phyloP scores from a whole-genome alignment of 1,140 invertebrate genomes.

The Camponotus vicinus region DNA sequence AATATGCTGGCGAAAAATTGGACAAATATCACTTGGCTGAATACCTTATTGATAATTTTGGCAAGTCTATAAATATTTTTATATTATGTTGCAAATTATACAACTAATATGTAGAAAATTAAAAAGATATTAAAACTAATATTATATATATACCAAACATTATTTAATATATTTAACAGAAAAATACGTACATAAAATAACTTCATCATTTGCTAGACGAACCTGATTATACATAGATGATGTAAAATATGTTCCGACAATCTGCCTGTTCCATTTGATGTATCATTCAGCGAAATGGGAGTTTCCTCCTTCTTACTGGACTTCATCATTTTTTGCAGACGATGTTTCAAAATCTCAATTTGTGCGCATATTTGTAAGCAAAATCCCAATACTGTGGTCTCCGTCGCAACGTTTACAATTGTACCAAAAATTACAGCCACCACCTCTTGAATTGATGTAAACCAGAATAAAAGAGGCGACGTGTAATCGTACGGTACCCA shows the following conservation, averaged over 20 bases:
- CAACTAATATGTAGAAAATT: background rate
- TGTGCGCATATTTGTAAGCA: conserved; percentile 48
- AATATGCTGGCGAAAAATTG: conserved; percentile 42
- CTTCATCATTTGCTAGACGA: background rate
- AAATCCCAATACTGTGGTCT: conserved; percentile 35
- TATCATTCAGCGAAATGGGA: background rate
- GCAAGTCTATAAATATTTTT: conserved; percentile 19
- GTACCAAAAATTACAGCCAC: background rate
- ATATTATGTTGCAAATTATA: background rate
- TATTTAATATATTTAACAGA: conserved; percentile 32
- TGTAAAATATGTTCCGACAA: conserved; percentile 27
- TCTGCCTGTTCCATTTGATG: background rate
- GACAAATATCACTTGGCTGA: conserved; percentile 17
- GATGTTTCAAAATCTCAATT: conserved; percentile 43
- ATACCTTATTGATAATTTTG: background rate
- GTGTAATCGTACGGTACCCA: conserved; percentile 44
- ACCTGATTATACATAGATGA: conserved; percentile 54
- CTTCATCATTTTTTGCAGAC: conserved; percentile 15
- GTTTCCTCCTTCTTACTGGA: background rate
- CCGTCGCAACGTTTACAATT: conserved; percentile 31
- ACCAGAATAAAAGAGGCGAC: background rate
- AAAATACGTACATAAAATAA: background rate
- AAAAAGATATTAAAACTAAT: background rate
- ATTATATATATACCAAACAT: background rate
- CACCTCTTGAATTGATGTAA: conserved; percentile 22